Evolutionary conservation across 2,888 invertebrate genomes (phyloP), one percentile per base, ranked within the genome.

Genomic region (Pecten maximus): DNA sequence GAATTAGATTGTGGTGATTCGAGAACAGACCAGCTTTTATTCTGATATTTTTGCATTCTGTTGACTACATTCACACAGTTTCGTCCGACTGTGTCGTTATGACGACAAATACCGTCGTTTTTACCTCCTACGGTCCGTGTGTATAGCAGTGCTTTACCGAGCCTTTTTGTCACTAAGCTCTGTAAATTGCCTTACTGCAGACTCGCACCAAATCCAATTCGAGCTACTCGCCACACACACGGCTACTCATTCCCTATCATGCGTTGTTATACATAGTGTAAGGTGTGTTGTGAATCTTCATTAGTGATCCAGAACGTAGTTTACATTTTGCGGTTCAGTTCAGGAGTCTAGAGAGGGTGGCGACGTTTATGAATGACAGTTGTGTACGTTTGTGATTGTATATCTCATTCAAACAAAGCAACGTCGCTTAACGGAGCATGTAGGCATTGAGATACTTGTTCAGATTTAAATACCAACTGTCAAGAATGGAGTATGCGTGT

Each of bases 1-100:
- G 74, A 74, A 74, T 74, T 74, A 74, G 74, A 74, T 74, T 74
- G 74, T 74, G 74, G 74, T 74, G 74, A 74, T 74, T 74, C 35
- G 35, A 74, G 74, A 74, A 74, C 74, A 74, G 74, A 23, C 12
- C 1, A 35, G 74, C 74, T 74, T 74, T 74, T 35, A 74, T 74
- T 28, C 15, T 23, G 74, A 74, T 74, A 74, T 74, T 74, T 74
- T 74, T 74, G 74, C 74, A 74, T 74, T 74, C 74, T 74, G 74
- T 74, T 74, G 74, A 35, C 74, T 74, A 74, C 74, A 74, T 74
- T 74, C 74, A 74, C 74, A 35, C 74, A 6, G 15, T 74, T 74
- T 74, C 23, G 74, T 74, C 74, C 74, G 74, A 28, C 74, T 74
- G 74, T 74, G 74, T 74, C 35, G 74, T 74, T 74, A 74, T 74